Percentiles rank a stretch among this genome's conserved stretches.
Evolutionary conservation across 2,797 vertebrate species (phyloP).

Genomic region (Chrysolophus pictus): DNA sequence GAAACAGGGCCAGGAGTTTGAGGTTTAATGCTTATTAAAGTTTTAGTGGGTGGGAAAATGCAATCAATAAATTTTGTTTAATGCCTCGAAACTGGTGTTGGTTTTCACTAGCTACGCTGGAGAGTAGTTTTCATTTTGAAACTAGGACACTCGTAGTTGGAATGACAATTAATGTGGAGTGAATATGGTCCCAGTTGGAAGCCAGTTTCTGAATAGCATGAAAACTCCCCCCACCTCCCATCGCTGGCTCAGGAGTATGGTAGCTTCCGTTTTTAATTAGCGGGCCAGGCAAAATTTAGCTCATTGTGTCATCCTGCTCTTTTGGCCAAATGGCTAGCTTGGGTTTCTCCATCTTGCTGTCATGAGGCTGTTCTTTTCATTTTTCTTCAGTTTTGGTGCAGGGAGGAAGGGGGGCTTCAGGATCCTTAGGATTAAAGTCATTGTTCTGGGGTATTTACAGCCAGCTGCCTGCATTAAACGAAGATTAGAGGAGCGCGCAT

Average conservation of each 20-base stretch:
- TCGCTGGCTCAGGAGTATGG: slow-evolving; percentile 80
- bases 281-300: slow-evolving; percentile 72
- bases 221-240: slow-evolving; percentile 76
- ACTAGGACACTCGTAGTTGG: slow-evolving; percentile 91
- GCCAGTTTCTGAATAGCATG: slow-evolving; percentile 80
- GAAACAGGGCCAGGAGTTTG: slow-evolving; percentile 40
- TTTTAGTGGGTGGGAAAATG: slow-evolving; percentile 72
- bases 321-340: slow-evolving; percentile 75
- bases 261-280: slow-evolving; percentile 92
- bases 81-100: slow-evolving; percentile 57
- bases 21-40: slow-evolving; percentile 74
- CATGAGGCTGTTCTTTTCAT: slow-evolving; percentile 63
- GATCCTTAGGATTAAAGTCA: slow-evolving; percentile 84
- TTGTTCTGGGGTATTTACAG: slow-evolving; percentile 86
- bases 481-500: slow-evolving; percentile 82
- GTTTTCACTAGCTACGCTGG: slow-evolving; percentile 63
- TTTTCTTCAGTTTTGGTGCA: slow-evolving; percentile 41
- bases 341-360: slow-evolving; percentile 74
- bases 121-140: slow-evolving; percentile 84
- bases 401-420: slow-evolving; percentile 77
- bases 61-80: slow-evolving; percentile 72
- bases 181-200: slow-evolving; percentile 79
- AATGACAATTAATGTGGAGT: slow-evolving; percentile 91
- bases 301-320: slow-evolving; percentile 79
- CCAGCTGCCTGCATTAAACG: slow-evolving; percentile 88